phyloP scores from a whole-genome alignment of 2,797 vertebrate species.

The Anabacerthia variegaticeps region DNA sequence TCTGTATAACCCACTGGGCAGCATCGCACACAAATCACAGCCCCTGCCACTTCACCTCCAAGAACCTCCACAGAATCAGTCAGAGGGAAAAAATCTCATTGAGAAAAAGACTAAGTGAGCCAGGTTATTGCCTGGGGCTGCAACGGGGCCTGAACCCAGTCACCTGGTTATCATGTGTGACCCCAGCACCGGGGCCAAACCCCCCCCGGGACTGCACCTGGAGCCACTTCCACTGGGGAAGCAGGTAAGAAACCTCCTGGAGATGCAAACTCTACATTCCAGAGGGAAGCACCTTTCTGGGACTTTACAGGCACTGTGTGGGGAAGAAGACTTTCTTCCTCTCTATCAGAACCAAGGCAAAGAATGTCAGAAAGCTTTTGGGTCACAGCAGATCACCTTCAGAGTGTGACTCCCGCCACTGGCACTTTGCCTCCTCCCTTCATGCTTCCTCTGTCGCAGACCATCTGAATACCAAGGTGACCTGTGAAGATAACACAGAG shows the following conservation, averaged over 20 bases:
- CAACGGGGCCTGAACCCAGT: neutral
- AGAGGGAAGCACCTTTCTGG: neutral
- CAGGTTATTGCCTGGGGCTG: neutral
- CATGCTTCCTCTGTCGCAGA: conserved; percentile 66
- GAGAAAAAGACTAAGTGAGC: neutral
- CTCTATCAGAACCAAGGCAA: conserved; percentile 41
- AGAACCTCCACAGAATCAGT: neutral
- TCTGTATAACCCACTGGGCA: neutral
- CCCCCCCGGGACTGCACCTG: neutral
- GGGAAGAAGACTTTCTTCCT: conserved; percentile 49
- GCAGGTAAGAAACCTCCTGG: conserved; percentile 3
- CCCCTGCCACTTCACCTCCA: neutral
- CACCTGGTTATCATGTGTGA: neutral
- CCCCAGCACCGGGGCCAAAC: neutral
- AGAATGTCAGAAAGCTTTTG: conserved; percentile 53
- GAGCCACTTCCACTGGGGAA: neutral
- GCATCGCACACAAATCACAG: neutral
- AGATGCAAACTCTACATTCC: neutral
- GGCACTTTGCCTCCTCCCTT: conserved; percentile 71
- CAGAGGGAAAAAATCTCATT: neutral
- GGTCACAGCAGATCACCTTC: conserved; percentile 69
- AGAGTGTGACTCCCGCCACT: conserved; percentile 62
- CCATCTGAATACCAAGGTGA: conserved; percentile 68
- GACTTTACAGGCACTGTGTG: neutral
- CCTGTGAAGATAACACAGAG: conserved; percentile 74